These are phyloP conservation scores for Lerema accius DNA, from an alignment of 1,140 invertebrate species.

Conservation along the genomic window DNA sequence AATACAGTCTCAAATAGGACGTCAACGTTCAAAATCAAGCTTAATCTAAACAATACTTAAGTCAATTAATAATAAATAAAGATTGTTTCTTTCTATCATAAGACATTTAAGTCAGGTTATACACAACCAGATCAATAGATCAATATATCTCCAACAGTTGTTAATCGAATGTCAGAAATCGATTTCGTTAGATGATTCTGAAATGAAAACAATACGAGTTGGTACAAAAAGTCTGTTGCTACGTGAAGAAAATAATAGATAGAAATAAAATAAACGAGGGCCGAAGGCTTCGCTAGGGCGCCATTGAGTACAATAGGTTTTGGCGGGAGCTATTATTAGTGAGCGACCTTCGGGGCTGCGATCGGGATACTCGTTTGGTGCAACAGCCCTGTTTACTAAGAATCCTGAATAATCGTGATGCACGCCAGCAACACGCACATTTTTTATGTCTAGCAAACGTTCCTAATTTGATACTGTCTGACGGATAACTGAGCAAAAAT, in stretches of 20 bases:
- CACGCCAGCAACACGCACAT: constrained; percentile 64
- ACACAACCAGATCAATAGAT: no score
- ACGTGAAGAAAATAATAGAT: constrained; percentile 13
- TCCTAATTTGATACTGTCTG: constrained; percentile 40
- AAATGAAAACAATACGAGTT: no score
- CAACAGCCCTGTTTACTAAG: constrained; percentile 69
- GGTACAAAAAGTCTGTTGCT: not conserved
- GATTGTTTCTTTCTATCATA: no score
- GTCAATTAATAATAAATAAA: no score
- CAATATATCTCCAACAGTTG: no score
- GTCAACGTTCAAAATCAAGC: no score
- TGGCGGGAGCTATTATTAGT: constrained; percentile 60
- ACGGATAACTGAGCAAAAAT: constrained; percentile 3
- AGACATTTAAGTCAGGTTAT: no score
- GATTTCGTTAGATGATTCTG: no score
- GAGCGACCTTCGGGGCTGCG: constrained; percentile 68
- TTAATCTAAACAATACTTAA: no score
- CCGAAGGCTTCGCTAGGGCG: constrained; percentile 39
- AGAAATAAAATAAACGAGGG: constrained; percentile 20
- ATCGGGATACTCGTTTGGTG: constrained; percentile 54
- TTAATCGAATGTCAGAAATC: no score
- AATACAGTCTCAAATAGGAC: no score
- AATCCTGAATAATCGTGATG: constrained; percentile 67
- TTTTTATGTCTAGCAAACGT: constrained; percentile 51
- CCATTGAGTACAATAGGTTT: constrained; percentile 42